A percentile compares a stretch with the other conserved stretches of the same genome.
phyloP scores from a whole-genome alignment of 2,797 vertebrate genomes.

The Enteromius radiatus region DNA sequence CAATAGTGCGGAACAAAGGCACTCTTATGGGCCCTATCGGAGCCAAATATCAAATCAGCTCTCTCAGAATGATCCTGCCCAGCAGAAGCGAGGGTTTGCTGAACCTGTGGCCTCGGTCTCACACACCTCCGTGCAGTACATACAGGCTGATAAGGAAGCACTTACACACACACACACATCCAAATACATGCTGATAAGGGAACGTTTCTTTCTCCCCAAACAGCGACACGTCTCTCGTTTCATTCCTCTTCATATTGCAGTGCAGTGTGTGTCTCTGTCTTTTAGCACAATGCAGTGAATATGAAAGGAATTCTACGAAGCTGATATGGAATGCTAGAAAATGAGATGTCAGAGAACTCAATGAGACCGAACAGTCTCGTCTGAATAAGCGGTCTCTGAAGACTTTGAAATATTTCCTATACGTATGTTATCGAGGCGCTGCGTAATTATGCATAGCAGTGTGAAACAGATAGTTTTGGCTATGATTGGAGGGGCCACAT shows the following conservation, averaged over 20 bases:
- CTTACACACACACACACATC: constrained; percentile 50
- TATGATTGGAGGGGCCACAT: background rate
- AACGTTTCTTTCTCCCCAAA: constrained; percentile 48
- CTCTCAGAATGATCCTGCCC: constrained; percentile 79
- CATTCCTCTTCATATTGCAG: constrained; percentile 19
- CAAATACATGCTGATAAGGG: constrained; percentile 55
- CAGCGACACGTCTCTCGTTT: constrained; percentile 43
- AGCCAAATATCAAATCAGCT: constrained; percentile 86
- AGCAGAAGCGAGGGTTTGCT: constrained; percentile 77
- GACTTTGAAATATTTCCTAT: constrained; percentile 3
- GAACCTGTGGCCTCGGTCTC: constrained; percentile 74
- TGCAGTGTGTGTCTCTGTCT: constrained; percentile 6
- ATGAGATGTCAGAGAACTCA: constrained; percentile 44
- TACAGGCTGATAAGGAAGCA: constrained; percentile 56
- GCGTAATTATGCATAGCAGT: background rate
- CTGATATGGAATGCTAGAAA: constrained; percentile 39
- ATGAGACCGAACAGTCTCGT: constrained; percentile 9
- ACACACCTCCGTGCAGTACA: constrained; percentile 50
- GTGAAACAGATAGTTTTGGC: background rate
- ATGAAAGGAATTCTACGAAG: constrained; percentile 35
- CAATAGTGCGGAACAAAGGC: constrained; percentile 83
- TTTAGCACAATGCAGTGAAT: constrained; percentile 30
- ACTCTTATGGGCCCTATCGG: constrained; percentile 84
- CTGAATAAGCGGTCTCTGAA: constrained; percentile 15
- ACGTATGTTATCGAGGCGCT: constrained; percentile 1